Conservation (phyloP, 2,888 invertebrate genomes). For the Euclidia mi region DNA sequence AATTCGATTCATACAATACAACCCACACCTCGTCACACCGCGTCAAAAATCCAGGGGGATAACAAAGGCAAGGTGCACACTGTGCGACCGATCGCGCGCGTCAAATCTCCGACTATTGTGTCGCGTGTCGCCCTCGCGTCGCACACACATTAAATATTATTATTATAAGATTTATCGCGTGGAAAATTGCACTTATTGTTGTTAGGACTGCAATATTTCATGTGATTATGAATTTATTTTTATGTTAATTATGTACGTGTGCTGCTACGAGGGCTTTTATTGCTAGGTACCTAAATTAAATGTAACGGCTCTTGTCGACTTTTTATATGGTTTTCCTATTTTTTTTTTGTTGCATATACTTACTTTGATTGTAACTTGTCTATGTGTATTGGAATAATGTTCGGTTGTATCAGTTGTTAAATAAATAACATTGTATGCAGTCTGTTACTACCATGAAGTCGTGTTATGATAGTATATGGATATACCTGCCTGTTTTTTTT, state of each 20-base stretch:
- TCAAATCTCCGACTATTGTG: slow-evolving; percentile 68
- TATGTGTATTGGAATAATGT: too few species aligned
- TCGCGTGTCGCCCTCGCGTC: slow-evolving; percentile 63
- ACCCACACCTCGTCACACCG: slow-evolving; percentile 61
- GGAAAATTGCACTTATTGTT: slow-evolving; percentile 89
- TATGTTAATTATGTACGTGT: slow-evolving; percentile 82
- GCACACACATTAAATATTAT: slow-evolving; percentile 81
- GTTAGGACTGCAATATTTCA: slow-evolving; percentile 81
- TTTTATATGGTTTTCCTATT: slow-evolving; percentile 14
- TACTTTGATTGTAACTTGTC: too few species aligned
- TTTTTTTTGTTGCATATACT: too few species aligned
- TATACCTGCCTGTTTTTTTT: too few species aligned
- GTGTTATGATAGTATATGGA: too few species aligned
- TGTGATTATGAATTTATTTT: slow-evolving; percentile 87
- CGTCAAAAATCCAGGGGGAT: slow-evolving; percentile 56
- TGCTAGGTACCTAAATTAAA: slow-evolving; percentile 36
- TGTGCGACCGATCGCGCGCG: slow-evolving; percentile 71
- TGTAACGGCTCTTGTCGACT: slow-evolving; percentile 42
- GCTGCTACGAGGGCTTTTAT: slow-evolving; percentile 61
- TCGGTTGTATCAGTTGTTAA: too few species aligned
- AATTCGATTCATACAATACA: slow-evolving; percentile 55
- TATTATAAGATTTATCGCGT: slow-evolving; percentile 88
- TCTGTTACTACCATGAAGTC: too few species aligned
- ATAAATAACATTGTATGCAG: too few species aligned
- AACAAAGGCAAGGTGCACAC: slow-evolving; percentile 82